Conservation (phyloP, 2,113 vertebrate species). For the Esox niger region DNA sequence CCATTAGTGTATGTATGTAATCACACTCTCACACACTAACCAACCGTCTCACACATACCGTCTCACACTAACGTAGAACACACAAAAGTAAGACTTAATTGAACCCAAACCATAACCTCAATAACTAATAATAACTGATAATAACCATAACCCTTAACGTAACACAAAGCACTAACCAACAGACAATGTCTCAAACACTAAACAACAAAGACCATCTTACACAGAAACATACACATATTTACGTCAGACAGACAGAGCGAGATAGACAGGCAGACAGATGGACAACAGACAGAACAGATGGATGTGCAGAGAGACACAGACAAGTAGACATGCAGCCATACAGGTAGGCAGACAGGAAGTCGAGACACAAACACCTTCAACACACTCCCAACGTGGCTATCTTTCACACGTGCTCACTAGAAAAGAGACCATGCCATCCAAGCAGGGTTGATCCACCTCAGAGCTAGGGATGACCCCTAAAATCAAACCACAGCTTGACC, state of each 20-base stretch:
- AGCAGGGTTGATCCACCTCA: constrained; percentile 10
- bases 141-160: no score
- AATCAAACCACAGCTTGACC: constrained; percentile 32
- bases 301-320: background rate
- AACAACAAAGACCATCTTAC: no score
- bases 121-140: no score
- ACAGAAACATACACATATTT: no score
- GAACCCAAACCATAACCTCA: no score
- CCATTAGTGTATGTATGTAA: constrained; percentile 44
- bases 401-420: background rate
- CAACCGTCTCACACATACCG: no score
- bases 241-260: background rate
- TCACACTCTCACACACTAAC: no score
- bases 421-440: background rate
- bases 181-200: no score
- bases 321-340: background rate
- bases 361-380: background rate
- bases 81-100: no score
- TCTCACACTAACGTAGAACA: background rate
- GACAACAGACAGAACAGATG: background rate
- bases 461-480: constrained; percentile 13
- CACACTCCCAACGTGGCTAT: background rate
- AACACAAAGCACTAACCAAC: no score
- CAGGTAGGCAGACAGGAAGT: background rate
- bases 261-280: background rate